Base-by-base conservation (phyloP, 2,888 invertebrate species). In the Urechis unicinctus region DNA sequence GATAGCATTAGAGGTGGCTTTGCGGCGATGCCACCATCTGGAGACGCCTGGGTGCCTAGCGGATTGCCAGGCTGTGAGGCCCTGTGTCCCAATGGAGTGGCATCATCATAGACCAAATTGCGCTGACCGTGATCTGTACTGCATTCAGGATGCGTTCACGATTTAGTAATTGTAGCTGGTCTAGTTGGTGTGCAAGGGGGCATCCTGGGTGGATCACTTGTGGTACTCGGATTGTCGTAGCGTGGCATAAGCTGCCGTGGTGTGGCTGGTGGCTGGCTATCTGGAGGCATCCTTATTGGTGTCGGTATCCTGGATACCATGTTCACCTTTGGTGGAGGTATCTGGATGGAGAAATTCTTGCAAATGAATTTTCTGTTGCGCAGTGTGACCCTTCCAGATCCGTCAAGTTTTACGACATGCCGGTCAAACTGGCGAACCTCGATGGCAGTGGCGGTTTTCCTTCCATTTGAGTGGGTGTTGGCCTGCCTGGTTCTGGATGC, bases 391-490 rank as follows among this genome's bases (percentile, higher is more conserved):
- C 59, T 36, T 5, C 61, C 61, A 36, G 61, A 57, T 4, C 60
- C 62, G 58, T 63, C 61, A 25, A 63, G 53, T 22, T 44, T 28
- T 26, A 61, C 29, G 4, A 58, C 55, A 49, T 62, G 60, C 46
- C 61, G 62, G 60, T 63, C 56, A 49, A 41, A 57, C 44, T 65
- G 61, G 6, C 52, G 52, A 3, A 66, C 67, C 30, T 67, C 65
- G 21, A 65, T 56, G n/a, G 65, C 56, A 6, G 45, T 21, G 1
- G 63, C 64, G 2, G 64, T 68, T 55, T 64, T 64, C n/a, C 58
- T 65, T 67, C 68, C 67, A 67, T 56, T 66, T 66, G 0, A 30
- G 50, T 5, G 66, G 64, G 50, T 65, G 50, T 1, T 54, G 57
- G 17, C 63, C 66, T 25, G 49, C 58, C 36, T 36, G 36, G 17